phyloP scores from a whole-genome alignment of 1,140 invertebrate genomes.

The Drosophila serrata region DNA sequence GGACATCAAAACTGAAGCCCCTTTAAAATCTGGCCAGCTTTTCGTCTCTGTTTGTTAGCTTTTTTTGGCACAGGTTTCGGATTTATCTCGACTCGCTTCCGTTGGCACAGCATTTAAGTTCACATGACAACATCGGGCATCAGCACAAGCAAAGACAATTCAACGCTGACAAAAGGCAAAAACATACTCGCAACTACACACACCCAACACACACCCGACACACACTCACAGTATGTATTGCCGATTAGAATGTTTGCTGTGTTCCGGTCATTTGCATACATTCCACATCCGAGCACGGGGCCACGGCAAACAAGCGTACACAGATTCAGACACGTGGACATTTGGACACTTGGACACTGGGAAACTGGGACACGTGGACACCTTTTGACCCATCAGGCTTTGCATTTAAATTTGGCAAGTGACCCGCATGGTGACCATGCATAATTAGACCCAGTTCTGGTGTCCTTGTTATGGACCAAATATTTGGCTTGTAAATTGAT shows the following conservation, averaged over 20 bases:
- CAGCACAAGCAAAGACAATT: conserved; percentile 13
- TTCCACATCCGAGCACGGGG: conserved; percentile 5
- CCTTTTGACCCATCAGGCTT: conserved; percentile 46
- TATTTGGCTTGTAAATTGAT: conserved; percentile 54
- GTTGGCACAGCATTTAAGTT: conserved; percentile 23
- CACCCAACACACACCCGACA: not conserved
- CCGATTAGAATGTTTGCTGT: conserved; percentile 61
- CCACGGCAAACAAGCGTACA: conserved; percentile 8
- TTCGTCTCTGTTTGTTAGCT: not conserved
- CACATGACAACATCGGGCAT: conserved; percentile 12
- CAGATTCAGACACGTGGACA: conserved; percentile 49
- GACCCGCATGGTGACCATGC: conserved; percentile 59
- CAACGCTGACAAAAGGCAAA: conserved; percentile 33
- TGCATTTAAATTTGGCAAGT: conserved; percentile 60
- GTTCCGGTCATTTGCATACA: conserved; percentile 46
- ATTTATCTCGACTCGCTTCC: conserved; percentile 9
- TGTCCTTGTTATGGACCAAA: conserved; percentile 43
- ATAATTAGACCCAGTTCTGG: conserved; percentile 49
- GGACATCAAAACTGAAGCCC: not conserved
- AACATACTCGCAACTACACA: conserved; percentile 10
- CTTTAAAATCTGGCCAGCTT: not conserved
- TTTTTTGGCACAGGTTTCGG: conserved; percentile 12
- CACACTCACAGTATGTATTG: conserved; percentile 14
- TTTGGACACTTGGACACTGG: conserved; percentile 52
- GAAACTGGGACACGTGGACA: conserved; percentile 52